Evolutionary conservation across 2,113 vertebrate genomes (phyloP), one percentile per base, ranked within the genome.

Genomic region (Anolis carolinensis): DNA sequence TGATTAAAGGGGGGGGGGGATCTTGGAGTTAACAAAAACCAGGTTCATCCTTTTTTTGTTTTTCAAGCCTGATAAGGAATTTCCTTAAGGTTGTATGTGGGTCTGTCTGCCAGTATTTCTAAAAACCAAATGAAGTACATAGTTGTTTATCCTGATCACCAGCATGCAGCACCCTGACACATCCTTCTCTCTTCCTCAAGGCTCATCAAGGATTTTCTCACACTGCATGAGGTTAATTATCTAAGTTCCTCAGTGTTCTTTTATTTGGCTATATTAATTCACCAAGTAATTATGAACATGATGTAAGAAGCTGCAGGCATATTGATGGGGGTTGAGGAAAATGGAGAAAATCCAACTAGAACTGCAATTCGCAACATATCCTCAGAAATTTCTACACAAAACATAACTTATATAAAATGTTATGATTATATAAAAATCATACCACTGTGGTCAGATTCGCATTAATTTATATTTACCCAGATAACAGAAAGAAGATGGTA

Each of bases 11-110:
- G 32, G 16, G 32, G 21, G 30, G 65, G 65, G 18, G 52, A 55
- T 90, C 32, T 52, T 86, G 81, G 83, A 21, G 78, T 48, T 81
- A 88, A 81, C 59, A 84, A 90, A 89, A 86, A 90, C 89, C 52
- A 79, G 59, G 7, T n/a, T 23, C 16, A 36, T 79, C n/a, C 32
- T 10, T 79, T 63, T 39, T 79, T 20, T 79, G 55, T 32, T 23
- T 79, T 36, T 32, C 55, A 32, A 79, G 32, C 32, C 21, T 36
- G 55, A 79, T 36, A 79, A 36, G 63, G 32, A 32, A 79, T 63
- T 9, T 32, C 7, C 8, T 1, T 2, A 11, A 25, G 10, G 55
- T 34, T 21, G 63, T 39, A 27, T 9, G 77, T 23, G 63, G 20
- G 32, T 63, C 34, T 79, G 9, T 39, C 10, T 25, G 63, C 59